Conservation (phyloP, 2,113 vertebrate genomes). For the Eudyptes chrysolophus region DNA sequence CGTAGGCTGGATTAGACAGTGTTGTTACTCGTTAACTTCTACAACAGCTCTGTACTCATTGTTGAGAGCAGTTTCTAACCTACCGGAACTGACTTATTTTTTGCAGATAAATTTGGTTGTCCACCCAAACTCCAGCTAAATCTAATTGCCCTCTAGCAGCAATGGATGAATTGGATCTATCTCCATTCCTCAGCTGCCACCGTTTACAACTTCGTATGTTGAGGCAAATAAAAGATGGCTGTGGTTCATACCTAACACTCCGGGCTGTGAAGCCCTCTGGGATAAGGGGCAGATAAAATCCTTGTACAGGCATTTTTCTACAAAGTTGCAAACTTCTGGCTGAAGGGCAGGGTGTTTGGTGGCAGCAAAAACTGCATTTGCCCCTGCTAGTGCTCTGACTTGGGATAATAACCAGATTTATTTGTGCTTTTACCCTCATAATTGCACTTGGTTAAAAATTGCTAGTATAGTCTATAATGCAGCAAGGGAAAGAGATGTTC, state of each 20-base stretch:
- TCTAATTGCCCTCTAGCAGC: neutral
- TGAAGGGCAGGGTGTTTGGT: neutral
- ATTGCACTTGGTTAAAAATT: neutral
- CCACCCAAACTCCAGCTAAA: neutral
- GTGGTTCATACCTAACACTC: neutral
- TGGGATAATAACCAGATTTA: neutral
- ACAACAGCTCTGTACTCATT: neutral
- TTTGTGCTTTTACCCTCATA: neutral
- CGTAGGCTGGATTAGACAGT: neutral
- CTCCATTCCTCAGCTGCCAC: neutral
- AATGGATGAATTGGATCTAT: neutral
- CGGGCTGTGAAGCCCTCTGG: neutral
- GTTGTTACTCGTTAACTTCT: neutral
- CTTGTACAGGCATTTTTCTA: neutral
- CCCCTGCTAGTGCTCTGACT: neutral
- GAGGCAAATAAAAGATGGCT: neutral
- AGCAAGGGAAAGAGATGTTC: neutral
- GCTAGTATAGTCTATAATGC: neutral
- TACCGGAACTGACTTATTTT: neutral
- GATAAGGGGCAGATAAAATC: neutral
- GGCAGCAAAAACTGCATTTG: neutral
- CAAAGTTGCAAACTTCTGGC: neutral
- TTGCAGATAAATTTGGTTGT: neutral
- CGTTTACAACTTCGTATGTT: fast-evolving
- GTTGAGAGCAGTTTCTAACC: neutral